Conservation (phyloP, 1,140 invertebrate species). For the Rhysida immarginata region DNA sequence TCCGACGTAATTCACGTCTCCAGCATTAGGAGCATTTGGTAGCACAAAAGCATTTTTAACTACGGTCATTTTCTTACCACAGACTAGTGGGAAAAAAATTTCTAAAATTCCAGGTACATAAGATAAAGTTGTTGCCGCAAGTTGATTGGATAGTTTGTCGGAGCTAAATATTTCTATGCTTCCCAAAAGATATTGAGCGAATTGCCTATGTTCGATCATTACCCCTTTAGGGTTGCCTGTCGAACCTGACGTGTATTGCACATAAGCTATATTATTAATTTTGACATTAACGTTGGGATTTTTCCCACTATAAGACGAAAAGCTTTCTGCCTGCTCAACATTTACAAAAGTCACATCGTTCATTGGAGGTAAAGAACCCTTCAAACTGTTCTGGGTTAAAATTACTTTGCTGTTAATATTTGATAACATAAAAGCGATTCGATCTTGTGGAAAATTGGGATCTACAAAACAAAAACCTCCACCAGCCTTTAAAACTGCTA, state of each 20-base stretch:
- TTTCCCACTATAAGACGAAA: not conserved
- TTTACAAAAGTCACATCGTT: not conserved
- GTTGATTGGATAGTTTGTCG: not conserved
- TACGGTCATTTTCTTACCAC: not conserved
- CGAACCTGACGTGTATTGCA: slow-evolving; percentile 37
- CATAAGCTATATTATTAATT: slow-evolving; percentile 30
- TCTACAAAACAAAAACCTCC: slow-evolving; percentile 1
- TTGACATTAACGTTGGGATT: slow-evolving; percentile 1
- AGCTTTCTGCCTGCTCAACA: not conserved
- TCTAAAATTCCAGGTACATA: slow-evolving; percentile 7
- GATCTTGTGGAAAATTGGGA: slow-evolving; percentile 2
- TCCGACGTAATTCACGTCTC: slow-evolving; percentile 1
- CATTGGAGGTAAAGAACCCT: slow-evolving; percentile 1
- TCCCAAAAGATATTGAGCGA: not conserved
- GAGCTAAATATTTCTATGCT: not conserved
- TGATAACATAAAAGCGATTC: not conserved
- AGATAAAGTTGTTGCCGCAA: slow-evolving; percentile 2
- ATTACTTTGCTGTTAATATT: slow-evolving; percentile 25
- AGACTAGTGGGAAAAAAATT: not conserved
- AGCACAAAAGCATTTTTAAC: not conserved
- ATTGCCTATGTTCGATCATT: slow-evolving; percentile 1
- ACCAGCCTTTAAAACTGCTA: slow-evolving; percentile 1
- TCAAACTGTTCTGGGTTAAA: not conserved
- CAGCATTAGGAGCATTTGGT: not conserved
- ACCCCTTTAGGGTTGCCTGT: slow-evolving; percentile 39